Percentiles rank a stretch among this genome's conserved stretches.
Conservation (phyloP, 2,888 invertebrate species). For the Dromius quadrimaculatus region DNA sequence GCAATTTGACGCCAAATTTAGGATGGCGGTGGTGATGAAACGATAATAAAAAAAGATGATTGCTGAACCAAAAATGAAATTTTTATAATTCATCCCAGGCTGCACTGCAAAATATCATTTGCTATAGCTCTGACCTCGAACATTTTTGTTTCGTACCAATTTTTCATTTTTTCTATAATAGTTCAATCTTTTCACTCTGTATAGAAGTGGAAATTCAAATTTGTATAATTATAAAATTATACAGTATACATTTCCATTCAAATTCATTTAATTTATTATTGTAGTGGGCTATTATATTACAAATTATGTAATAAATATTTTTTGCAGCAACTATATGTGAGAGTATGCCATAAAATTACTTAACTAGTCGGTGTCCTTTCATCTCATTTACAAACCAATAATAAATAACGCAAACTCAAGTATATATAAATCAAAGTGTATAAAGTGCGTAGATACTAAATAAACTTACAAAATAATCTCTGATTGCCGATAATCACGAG, state of each 20-base stretch:
- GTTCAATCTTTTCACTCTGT: too few relatives aligned
- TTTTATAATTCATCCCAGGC: too few relatives aligned
- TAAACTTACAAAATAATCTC: conserved; percentile 24
- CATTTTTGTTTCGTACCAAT: too few relatives aligned
- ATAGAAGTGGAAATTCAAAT: too few relatives aligned
- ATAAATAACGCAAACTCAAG: conserved; percentile 15
- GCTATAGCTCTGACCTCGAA: too few relatives aligned
- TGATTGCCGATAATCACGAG: neutral
- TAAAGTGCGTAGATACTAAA: conserved; percentile 19
- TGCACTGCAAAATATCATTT: too few relatives aligned
- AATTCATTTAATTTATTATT: too few relatives aligned
- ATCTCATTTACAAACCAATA: conserved; percentile 10
- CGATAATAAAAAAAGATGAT: neutral
- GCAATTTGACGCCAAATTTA: conserved; percentile 1
- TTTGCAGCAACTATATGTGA: neutral
- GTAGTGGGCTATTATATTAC: neutral
- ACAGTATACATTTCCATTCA: too few relatives aligned
- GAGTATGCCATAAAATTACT: conserved; percentile 1
- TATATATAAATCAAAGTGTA: conserved; percentile 19
- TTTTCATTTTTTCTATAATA: too few relatives aligned
- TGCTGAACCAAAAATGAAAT: too few relatives aligned
- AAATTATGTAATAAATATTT: neutral
- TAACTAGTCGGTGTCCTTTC: neutral
- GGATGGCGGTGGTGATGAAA: neutral
- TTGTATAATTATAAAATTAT: too few relatives aligned